phyloP scores from a whole-genome alignment of 2,797 vertebrate genomes.

The Alauda arvensis region DNA sequence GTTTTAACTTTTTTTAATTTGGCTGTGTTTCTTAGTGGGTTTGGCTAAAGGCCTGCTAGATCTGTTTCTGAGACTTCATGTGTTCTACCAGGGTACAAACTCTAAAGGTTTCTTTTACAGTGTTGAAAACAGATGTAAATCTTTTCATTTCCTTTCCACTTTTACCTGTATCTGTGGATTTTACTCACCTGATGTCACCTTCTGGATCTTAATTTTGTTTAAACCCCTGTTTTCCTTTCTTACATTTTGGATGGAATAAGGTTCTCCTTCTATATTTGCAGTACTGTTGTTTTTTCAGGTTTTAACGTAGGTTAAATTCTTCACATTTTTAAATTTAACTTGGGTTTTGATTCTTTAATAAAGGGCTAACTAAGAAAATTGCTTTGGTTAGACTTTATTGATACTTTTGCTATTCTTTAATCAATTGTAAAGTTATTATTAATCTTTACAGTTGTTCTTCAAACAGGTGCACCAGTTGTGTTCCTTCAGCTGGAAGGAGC shows the following conservation, averaged over 20 bases:
- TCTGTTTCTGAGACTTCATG: background rate
- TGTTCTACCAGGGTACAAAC: background rate
- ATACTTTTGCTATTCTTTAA: background rate
- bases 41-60: background rate
- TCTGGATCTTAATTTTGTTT: background rate
- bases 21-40: background rate
- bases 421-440: background rate
- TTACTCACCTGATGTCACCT: background rate
- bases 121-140: background rate
- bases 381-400: background rate
- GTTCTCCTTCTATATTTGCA: background rate
- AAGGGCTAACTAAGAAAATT: conserved; percentile 48
- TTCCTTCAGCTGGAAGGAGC: background rate
- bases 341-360: conserved; percentile 3
- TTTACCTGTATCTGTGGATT: background rate
- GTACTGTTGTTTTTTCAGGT: background rate
- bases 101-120: background rate
- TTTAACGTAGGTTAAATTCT: background rate
- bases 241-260: background rate
- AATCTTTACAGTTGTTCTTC: background rate
- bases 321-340: background rate
- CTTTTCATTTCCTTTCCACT: background rate
- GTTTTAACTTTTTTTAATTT: conserved; percentile 1
- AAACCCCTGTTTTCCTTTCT: background rate
- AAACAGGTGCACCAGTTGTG: background rate